Percentiles rank a stretch among this genome's conserved stretches.
Evolutionary conservation across 2,797 vertebrate genomes (phyloP).

Genomic region (Alca torda): DNA sequence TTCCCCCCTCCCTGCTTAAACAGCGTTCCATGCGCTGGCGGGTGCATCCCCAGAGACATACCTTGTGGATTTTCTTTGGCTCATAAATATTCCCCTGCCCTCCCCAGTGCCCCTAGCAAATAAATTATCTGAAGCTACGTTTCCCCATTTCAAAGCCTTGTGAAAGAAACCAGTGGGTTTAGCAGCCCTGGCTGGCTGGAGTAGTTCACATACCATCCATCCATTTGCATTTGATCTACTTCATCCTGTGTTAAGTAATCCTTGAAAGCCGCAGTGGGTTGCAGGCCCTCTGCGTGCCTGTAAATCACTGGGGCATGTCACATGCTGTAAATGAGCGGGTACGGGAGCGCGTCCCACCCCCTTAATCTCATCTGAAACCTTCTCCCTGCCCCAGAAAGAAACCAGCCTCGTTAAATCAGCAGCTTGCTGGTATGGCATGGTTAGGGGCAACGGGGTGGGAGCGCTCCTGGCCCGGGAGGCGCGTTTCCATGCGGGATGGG

Average conservation of each 20-base stretch:
- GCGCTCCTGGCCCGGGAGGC: rapidly evolving
- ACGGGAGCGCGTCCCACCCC: rapidly evolving
- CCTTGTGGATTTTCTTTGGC: background rate
- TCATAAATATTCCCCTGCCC: background rate
- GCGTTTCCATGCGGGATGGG: background rate
- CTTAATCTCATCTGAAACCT: rapidly evolving
- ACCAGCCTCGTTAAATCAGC: background rate
- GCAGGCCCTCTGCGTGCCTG: background rate
- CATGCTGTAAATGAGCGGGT: background rate
- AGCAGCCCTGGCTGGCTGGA: constrained; percentile 27
- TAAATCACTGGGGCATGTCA: constrained; percentile 9
- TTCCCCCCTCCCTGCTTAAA: background rate
- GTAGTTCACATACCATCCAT: constrained; percentile 18
- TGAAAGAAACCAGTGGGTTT: constrained; percentile 51
- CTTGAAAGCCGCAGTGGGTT: background rate
- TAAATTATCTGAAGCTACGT: constrained; percentile 5
- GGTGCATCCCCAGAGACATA: background rate
- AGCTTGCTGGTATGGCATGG: background rate
- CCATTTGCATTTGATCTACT: constrained; percentile 31
- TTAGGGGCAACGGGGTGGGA: rapidly evolving
- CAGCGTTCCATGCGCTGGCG: rapidly evolving
- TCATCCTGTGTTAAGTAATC: constrained; percentile 20
- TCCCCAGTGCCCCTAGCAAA: background rate
- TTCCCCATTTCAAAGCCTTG: constrained; percentile 32
- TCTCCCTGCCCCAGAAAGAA: background rate